Base-by-base conservation (phyloP, 2,888 invertebrate genomes). In the Notodonta ziczac region DNA sequence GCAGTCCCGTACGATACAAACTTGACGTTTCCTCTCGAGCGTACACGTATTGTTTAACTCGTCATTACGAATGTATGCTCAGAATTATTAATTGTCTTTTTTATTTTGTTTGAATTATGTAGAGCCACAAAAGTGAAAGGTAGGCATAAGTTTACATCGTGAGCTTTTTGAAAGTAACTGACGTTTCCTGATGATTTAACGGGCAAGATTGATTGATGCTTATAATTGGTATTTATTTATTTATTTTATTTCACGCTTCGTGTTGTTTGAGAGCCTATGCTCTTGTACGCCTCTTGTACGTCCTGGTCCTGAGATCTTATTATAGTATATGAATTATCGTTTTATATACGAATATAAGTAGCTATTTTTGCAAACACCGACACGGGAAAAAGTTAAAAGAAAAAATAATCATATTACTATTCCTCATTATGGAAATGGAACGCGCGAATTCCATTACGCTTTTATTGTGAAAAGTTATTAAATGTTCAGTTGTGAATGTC, bases 1-100 rank as follows among this genome's bases (percentile, higher is more conserved):
- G 61, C 67, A 63, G 62, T 66, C 50, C 59, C 42, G 60, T 69
- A 62, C 58, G 12, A 52, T 2, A 52, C 65, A 62, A 53, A 60
- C 62, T 56, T 74, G 77, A 74, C 75, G 63, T 76, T 79, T 80
- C 80, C 81, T 79, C 66, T 66, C 70, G 70, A 72, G 6, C 7
- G 42, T 10, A 12, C 12, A 10, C 4, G 70, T 71, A 72, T 51
- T 51, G 51, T 51, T 48, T 48, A 5, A 48, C 51, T 24, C 5
- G 7, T n/a, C 16, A 9, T 52, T 50, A 5, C 9, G 35, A 42
- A 40, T 7, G 12, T 10, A 42, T 42, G 42, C 42, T 10, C 10
- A 8, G 7, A 32, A 24, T n/a, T 10, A 13, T 32, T 13, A 52
- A 32, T 32, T 57, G 32, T 5, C 5, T 52, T 12, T 10, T 52